These are phyloP conservation scores for Magallana angulata DNA, from an alignment of 1,140 invertebrate species.

Conservation along the genomic window DNA sequence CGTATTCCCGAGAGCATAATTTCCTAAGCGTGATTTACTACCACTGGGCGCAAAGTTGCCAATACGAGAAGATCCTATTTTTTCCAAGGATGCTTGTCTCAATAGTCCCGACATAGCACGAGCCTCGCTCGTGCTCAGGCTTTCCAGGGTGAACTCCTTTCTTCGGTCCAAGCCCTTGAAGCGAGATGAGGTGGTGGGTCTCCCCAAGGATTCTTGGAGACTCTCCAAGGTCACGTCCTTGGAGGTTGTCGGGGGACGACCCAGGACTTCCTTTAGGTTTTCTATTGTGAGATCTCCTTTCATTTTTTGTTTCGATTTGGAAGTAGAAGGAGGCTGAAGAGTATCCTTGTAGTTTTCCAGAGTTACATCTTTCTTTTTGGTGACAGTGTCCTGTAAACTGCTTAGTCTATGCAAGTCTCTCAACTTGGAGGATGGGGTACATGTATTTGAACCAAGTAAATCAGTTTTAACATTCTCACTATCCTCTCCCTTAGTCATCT, in stretches of 20 bases:
- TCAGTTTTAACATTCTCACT: constrained; percentile 31
- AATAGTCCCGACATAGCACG: constrained; percentile 77
- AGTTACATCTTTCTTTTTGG: constrained; percentile 62
- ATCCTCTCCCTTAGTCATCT: background rate
- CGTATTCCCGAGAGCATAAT: constrained; percentile 66
- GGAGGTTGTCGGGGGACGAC: constrained; percentile 66
- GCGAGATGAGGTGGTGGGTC: constrained; percentile 68
- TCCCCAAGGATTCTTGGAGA: constrained; percentile 68
- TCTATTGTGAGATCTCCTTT: constrained; percentile 60
- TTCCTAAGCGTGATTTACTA: constrained; percentile 71
- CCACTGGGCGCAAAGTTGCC: constrained; percentile 73
- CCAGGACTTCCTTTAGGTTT: constrained; percentile 63
- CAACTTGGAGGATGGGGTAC: constrained; percentile 36
- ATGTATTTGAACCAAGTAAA: constrained; percentile 32
- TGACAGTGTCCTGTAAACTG: constrained; percentile 48
- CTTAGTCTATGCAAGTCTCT: constrained; percentile 59
- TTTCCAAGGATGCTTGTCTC: constrained; percentile 76
- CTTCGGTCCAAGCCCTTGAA: constrained; percentile 70
- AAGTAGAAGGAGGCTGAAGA: constrained; percentile 57
- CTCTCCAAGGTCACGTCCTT: constrained; percentile 71
- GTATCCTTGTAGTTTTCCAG: constrained; percentile 64
- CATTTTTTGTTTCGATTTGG: constrained; percentile 59
- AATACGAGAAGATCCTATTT: constrained; percentile 76
- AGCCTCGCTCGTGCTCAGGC: constrained; percentile 75
- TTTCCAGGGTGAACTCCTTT: constrained; percentile 77